phyloP scores from a whole-genome alignment of 1,140 invertebrate species.

The Papilio dardanus region DNA sequence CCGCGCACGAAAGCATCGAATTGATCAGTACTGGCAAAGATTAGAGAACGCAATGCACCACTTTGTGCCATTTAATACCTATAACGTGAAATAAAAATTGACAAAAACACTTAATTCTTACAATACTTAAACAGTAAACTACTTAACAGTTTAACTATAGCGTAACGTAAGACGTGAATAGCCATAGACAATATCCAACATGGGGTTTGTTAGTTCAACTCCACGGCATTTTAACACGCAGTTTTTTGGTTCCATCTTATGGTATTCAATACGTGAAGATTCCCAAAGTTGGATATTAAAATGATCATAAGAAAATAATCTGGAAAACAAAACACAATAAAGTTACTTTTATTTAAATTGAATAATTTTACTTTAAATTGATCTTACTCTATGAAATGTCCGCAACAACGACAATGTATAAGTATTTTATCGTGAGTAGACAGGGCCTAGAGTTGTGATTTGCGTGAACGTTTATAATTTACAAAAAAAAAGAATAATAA shows the following conservation, averaged over 20 bases:
- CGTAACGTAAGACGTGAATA: no score
- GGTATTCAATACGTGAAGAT: no score
- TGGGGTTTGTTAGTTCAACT: no score
- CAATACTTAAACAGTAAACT: no score
- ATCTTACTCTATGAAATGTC: conserved; percentile 25
- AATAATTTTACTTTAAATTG: no score
- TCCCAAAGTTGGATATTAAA: no score
- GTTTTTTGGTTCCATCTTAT: no score
- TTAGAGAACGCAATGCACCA: not conserved
- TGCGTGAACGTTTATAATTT: conserved; percentile 38
- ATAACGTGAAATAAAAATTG: not conserved
- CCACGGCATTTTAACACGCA: no score
- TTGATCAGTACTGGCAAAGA: conserved; percentile 52
- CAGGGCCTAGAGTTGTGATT: conserved; percentile 34
- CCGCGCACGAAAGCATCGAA: conserved; percentile 58
- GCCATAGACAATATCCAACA: no score
- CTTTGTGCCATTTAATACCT: conserved; percentile 41
- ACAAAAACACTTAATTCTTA: not conserved
- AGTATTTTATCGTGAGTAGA: conserved; percentile 33
- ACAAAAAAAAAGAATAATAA: conserved; percentile 21
- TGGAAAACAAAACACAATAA: not conserved
- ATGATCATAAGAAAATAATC: not conserved
- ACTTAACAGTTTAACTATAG: no score
- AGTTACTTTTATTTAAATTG: no score
- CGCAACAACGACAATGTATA: conserved; percentile 27